These are phyloP conservation scores for Brachypalpus laphriformis DNA, from an alignment of 2,888 invertebrate genomes.

Conservation along the genomic window DNA sequence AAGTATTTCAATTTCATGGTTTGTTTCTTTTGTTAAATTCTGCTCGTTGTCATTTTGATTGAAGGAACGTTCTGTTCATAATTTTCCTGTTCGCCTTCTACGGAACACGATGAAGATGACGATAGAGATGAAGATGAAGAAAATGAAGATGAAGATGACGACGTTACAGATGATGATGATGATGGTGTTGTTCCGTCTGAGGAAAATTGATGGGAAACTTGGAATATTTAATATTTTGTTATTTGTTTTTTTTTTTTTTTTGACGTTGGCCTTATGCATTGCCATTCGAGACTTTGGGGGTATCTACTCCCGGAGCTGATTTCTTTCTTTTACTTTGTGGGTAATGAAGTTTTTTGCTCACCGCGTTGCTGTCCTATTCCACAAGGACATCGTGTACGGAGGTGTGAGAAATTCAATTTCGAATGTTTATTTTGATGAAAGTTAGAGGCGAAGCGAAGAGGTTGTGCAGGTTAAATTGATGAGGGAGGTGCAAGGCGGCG, in stretches of 20 bases:
- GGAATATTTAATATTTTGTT: slow-evolving; percentile 67
- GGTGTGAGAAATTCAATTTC: slow-evolving; percentile 67
- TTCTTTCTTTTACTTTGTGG: slow-evolving; percentile 9
- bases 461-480: slow-evolving; percentile 31
- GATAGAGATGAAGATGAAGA: slow-evolving; percentile 37
- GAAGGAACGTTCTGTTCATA: slow-evolving; percentile 71
- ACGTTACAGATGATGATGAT: slow-evolving; percentile 25
- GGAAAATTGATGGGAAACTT: slow-evolving; percentile 64
- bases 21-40: slow-evolving; percentile 73
- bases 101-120: slow-evolving; percentile 3
- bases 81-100: slow-evolving; percentile 52
- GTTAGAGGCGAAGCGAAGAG: slow-evolving; percentile 19
- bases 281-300: slow-evolving; percentile 31
- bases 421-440: slow-evolving; percentile 47
- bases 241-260: slow-evolving; percentile 62
- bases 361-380: slow-evolving; percentile 13
- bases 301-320: not conserved
- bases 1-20: slow-evolving; percentile 74
- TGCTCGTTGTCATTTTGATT: slow-evolving; percentile 70
- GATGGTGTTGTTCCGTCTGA: slow-evolving; percentile 45
- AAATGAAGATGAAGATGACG: slow-evolving; percentile 10
- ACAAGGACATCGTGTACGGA: slow-evolving; percentile 18
- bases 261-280: slow-evolving; percentile 22
- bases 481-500: not conserved
- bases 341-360: slow-evolving; percentile 35